phyloP scores from a whole-genome alignment of 2,888 invertebrate species.

The Lasius fuliginosus region DNA sequence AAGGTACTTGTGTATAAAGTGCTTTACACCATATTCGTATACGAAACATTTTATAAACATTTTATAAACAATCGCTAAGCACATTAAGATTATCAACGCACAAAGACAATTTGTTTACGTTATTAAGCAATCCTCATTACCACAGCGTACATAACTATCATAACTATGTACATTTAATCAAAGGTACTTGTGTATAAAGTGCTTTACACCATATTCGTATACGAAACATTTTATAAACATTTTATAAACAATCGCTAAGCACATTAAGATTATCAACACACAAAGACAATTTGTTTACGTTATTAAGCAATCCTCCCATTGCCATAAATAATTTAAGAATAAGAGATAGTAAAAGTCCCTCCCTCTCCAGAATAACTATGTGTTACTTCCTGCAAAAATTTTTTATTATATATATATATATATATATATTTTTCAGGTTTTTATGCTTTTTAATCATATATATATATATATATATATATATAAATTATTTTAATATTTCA shows the following conservation, averaged over 20 bases:
- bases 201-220: constrained; percentile 2
- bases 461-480: too few relatives aligned
- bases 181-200: constrained; percentile 20
- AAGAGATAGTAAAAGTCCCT: neutral
- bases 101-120: neutral
- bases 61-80: neutral
- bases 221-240: constrained; percentile 8
- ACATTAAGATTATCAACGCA: neutral
- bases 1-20: constrained; percentile 20
- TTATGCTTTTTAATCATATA: too few relatives aligned
- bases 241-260: neutral
- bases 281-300: neutral
- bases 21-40: constrained; percentile 2
- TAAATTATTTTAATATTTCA: too few relatives aligned
- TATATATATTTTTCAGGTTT: too few relatives aligned
- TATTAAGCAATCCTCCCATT: neutral
- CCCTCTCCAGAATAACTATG: neutral
- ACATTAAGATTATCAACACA: neutral
- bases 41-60: constrained; percentile 8
- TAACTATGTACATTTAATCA: constrained; percentile 42
- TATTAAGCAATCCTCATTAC: neutral
- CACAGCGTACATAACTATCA: constrained; percentile 26
- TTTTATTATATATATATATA: too few relatives aligned
- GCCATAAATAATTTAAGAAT: neutral
- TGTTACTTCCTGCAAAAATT: neutral